Evolutionary conservation across 2,797 vertebrate genomes (phyloP).

Genomic region (Sphaeramia orbicularis): DNA sequence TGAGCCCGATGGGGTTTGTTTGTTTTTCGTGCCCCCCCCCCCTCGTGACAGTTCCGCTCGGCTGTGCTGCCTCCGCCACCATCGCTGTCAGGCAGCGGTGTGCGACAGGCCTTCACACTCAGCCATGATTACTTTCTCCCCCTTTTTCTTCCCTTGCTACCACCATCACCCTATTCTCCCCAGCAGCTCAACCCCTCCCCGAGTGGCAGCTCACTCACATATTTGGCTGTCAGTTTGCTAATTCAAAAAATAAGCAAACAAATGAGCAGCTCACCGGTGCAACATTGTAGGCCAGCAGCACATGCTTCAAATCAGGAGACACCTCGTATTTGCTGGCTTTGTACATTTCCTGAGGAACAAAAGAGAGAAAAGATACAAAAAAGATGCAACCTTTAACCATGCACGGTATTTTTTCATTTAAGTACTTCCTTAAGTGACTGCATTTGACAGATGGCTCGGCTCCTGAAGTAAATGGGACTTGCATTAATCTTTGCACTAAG

Average conservation of each 20-base stretch:
- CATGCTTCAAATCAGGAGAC: conserved; percentile 94
- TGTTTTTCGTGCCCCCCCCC: conserved; percentile 50
- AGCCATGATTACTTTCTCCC: conserved; percentile 65
- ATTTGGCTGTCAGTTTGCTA: conserved; percentile 71
- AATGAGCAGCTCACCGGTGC: conserved; percentile 89
- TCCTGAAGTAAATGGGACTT: conserved; percentile 49
- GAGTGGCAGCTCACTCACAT: conserved; percentile 54
- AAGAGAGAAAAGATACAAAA: conserved; percentile 28
- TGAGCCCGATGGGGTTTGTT: conserved; percentile 52
- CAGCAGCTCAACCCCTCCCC: neutral
- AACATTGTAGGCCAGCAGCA: conserved; percentile 93
- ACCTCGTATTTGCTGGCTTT: conserved; percentile 95
- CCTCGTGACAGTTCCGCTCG: conserved; percentile 51
- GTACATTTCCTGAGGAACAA: conserved; percentile 89
- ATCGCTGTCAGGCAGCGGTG: conserved; percentile 54
- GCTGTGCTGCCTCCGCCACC: conserved; percentile 47
- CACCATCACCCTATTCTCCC: neutral
- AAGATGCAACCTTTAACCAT: conserved; percentile 67
- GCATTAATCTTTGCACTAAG: conserved; percentile 73
- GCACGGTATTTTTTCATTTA: conserved; percentile 75
- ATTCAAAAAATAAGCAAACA: conserved; percentile 77
- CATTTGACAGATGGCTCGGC: conserved; percentile 73
- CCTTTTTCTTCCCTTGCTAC: neutral
- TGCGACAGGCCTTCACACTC: conserved; percentile 66
- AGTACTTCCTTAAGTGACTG: conserved; percentile 64